Percentiles rank a stretch among this genome's conserved stretches.
phyloP scores from a whole-genome alignment of 2,113 vertebrate genomes.

The Phylloscopus trochiloides region DNA sequence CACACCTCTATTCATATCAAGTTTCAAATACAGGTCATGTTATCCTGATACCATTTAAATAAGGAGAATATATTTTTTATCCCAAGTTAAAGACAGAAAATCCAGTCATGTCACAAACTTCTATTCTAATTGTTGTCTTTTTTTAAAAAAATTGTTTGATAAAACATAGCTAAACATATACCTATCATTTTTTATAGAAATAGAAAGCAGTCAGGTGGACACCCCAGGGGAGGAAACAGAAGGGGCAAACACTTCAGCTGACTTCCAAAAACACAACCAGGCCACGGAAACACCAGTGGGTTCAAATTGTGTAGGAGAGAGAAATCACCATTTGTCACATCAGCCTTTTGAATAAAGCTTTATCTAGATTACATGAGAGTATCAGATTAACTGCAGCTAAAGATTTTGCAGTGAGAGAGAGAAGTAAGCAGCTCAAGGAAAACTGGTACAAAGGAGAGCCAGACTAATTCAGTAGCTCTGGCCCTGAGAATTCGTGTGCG shows the following conservation, averaged over 20 bases:
- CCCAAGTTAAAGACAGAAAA: neutral
- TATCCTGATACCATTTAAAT: neutral
- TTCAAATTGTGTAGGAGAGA: neutral
- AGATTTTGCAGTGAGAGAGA: neutral
- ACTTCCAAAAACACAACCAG: neutral
- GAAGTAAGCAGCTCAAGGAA: neutral
- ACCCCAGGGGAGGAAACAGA: neutral
- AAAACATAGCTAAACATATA: neutral
- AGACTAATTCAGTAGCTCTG: neutral
- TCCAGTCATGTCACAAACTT: neutral
- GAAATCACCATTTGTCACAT: neutral
- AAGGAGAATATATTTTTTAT: neutral
- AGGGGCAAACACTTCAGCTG: neutral
- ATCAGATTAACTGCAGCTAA: neutral
- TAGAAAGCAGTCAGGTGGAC: neutral
- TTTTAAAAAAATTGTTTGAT: neutral
- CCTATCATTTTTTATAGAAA: neutral
- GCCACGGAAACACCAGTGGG: neutral
- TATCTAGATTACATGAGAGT: neutral
- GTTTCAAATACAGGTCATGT: neutral
- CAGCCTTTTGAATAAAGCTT: neutral
- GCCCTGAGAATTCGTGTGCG: accelerated
- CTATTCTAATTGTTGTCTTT: neutral
- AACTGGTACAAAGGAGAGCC: neutral
- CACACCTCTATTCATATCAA: neutral